Conservation (phyloP, 1,140 invertebrate genomes). For the Cydia amplana region DNA sequence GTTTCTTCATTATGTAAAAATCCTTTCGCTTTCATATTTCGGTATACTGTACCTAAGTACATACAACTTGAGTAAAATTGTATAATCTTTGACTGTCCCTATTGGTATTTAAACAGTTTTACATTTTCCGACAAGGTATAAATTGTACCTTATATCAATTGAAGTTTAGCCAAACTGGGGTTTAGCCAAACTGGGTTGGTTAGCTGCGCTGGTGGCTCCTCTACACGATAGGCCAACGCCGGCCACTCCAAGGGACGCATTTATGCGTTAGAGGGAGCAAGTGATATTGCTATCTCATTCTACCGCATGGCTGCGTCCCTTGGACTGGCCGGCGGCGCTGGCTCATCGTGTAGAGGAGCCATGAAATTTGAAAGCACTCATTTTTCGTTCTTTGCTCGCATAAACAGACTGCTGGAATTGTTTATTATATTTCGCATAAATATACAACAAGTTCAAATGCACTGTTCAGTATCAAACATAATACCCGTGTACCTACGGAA, state of each 20-base stretch:
- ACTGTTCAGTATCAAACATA: conserved; percentile 3
- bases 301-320: too few relatives aligned
- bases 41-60: not conserved
- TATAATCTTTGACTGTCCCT: not conserved
- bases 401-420: not conserved
- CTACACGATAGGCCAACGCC: too few relatives aligned
- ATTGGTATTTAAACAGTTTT: not conserved
- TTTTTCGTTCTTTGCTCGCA: not conserved
- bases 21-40: conserved; percentile 26
- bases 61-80: not conserved
- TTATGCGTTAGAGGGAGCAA: too few relatives aligned
- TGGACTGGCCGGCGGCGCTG: too few relatives aligned
- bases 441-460: not conserved
- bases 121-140: too few relatives aligned
- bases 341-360: too few relatives aligned
- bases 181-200: too few relatives aligned
- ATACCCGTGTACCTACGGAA: conserved; percentile 6
- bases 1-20: conserved; percentile 35
- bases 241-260: too few relatives aligned
- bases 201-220: too few relatives aligned
- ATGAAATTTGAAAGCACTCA: not conserved
- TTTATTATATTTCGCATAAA: not conserved
- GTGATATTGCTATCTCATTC: too few relatives aligned
- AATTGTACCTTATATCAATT: too few relatives aligned
- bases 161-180: too few relatives aligned